Evolutionary conservation across 2,888 invertebrate species (phyloP), one percentile per base, ranked within the genome.

Genomic region (Tetragnatha montana): DNA sequence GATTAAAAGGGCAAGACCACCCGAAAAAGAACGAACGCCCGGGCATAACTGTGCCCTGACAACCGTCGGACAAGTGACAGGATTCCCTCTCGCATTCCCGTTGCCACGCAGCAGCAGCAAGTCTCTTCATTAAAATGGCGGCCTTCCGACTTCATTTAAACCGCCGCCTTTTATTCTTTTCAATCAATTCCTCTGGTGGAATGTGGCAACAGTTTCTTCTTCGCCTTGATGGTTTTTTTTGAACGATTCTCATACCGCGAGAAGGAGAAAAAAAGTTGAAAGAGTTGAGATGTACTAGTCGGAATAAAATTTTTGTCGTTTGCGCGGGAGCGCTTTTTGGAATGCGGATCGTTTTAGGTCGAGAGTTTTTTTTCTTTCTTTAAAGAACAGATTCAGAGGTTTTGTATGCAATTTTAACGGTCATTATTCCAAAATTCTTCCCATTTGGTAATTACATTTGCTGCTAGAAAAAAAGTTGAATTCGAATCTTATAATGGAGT

Each of bases 51-150:
- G 50, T 22, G 8, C 83, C 88, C 19, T 70, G 83, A 74, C 83
- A 88, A 88, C 88, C 82, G 50, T 47, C 79, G 12, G 49, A 70
- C 47, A n/a, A 73, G 19, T 47, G 70, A 86, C 80, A 22, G 69
- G 47, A 86, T 86, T 86, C 49, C 49, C 71, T 22, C 19, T 17
- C 19, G 19, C 74, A 87, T 87, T 81, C 87, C 22, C 78, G 89
- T 89, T 89, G 84, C 89, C 50, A 81, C 47, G 89, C 85, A 68
- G 69, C 49, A 21, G 1, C 60, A 68, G 76, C 70, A 21, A 47
- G 21, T 35, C n/a, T 69, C 21, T 79, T 89, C 89, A 89, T 89
- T 89, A 85, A 89, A 89, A 89, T 60, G 35, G 14, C 19, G 22
- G n/a, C 19, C 21, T 73, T 73, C 69, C 73, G 71, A 70, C 71